Base-by-base conservation (phyloP, 2,888 invertebrate genomes). In the Meiosimyza decipiens region DNA sequence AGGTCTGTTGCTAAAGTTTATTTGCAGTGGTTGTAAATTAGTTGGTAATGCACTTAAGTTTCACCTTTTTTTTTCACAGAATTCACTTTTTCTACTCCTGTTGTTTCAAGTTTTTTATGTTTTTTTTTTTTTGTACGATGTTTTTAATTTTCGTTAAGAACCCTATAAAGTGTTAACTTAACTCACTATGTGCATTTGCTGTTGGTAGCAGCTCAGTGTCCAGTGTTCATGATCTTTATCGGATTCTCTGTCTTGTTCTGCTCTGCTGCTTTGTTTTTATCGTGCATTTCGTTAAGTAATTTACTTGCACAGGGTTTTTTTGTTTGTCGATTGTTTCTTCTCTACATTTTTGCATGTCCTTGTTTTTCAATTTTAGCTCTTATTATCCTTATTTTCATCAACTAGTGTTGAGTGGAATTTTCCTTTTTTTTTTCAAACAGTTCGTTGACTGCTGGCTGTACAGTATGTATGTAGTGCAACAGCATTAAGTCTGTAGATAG, bases 211-310 rank as follows among this genome's bases (percentile, higher is more conserved):
- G 40, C 40, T 50, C 50, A 22, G 22, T 65, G 64, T 52, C 18
- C 15, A 40, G 7, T 16, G 28, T 52, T 7, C 40, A 13, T n/a
- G 52, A 54, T 66, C 66, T 16, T 66, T 66, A 54, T 66, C 66
- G 28, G 11, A 12, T 52, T 55, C 33, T n/a, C 33, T 66, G 54
- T 16, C 33, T 6, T 54, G 54, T 18, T n/a, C 16, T 54, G 54
- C 28, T 7, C 57, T 16, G 57, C 9, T 18, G 57, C 57, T 57
- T 52, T 50, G 12, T 60, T n/a, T n/a, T 70, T 18, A 12, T 59
- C 50, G 28, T 59, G 69, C 28, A 40, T 40, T 40, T 40, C 69
- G 28, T 60, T 59, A 59, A 69, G 69, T 60, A 69, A 69, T 69
- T 69, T 47, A 69, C 69, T 69, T 69, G 51, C 18, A 47, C 51